These are phyloP conservation scores for Vicugna pacos DNA, from an alignment of 2,113 vertebrate species.

Conservation along the genomic window DNA sequence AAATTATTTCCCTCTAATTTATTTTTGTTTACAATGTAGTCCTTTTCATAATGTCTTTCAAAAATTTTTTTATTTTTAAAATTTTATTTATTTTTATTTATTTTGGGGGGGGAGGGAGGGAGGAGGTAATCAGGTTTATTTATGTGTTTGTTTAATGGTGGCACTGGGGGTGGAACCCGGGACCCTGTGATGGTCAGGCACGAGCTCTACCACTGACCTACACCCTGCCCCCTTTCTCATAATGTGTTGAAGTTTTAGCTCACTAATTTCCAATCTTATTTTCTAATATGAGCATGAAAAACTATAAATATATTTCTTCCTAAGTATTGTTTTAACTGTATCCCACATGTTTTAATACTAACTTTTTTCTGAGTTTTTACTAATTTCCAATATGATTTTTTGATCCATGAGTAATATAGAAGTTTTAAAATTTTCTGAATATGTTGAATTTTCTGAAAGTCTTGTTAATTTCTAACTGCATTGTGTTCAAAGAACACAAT, in stretches of 20 bases:
- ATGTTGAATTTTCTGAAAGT: neutral
- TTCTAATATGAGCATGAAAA: neutral
- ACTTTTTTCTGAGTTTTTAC: neutral
- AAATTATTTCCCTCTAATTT: conserved; percentile 21
- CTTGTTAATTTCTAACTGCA: conserved; percentile 16
- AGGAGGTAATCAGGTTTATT: too few species aligned
- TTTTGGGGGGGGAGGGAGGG: too few species aligned
- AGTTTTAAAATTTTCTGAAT: conserved; percentile 4
- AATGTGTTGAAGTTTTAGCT: neutral
- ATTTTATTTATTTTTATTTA: too few species aligned
- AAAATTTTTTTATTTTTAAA: too few species aligned
- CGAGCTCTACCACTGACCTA: too few species aligned
- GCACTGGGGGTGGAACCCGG: too few species aligned
- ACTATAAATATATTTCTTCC: neutral
- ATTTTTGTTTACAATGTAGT: neutral
- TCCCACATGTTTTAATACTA: neutral
- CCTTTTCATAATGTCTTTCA: neutral
- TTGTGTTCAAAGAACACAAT: conserved; percentile 42
- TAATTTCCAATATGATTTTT: neutral
- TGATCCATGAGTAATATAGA: neutral
- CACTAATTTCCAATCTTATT: neutral
- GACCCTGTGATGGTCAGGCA: too few species aligned
- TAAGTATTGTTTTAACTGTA: conserved; percentile 5
- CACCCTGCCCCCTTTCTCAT: neutral
- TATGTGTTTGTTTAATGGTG: too few species aligned